Evolutionary conservation across 2,888 invertebrate genomes (phyloP).

Genomic region (Rotaria socialis): DNA sequence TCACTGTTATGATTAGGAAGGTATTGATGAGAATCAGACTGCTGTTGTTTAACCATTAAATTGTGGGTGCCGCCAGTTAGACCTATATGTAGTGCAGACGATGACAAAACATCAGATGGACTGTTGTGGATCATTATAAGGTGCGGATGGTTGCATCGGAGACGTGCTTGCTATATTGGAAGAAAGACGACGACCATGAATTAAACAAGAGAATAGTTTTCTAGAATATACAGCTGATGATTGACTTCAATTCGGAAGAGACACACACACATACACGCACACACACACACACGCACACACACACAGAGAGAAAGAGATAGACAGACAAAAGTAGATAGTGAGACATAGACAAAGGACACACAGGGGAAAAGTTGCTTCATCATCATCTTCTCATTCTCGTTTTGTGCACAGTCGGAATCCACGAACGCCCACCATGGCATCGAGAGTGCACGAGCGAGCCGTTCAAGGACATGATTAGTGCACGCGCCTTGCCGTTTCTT

Average conservation of each 20-base stretch:
- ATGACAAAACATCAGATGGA: neutral
- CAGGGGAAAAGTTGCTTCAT: constrained; percentile 15
- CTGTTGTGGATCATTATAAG: neutral
- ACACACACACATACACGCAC: neutral
- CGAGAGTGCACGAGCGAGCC: constrained; percentile 15
- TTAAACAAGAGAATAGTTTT: constrained; percentile 8
- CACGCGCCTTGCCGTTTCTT: constrained; percentile 28
- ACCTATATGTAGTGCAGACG: neutral
- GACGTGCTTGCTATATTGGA: neutral
- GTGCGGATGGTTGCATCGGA: neutral
- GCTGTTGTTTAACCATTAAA: neutral
- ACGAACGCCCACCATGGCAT: constrained; percentile 18
- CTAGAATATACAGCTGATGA: constrained; percentile 28
- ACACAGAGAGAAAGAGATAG: neutral
- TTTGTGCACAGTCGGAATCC: constrained; percentile 23
- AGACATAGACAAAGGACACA: neutral
- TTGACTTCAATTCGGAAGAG: constrained; percentile 21
- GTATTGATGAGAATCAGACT: neutral
- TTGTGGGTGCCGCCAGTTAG: neutral
- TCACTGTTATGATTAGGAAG: neutral
- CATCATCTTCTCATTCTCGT: constrained; percentile 22
- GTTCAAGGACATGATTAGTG: constrained; percentile 29
- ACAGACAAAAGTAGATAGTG: neutral
- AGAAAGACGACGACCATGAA: neutral
- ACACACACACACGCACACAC: neutral